Percentiles rank a stretch among this genome's conserved stretches.
phyloP scores from a whole-genome alignment of 2,888 invertebrate genomes.

The Cantharis rustica region DNA sequence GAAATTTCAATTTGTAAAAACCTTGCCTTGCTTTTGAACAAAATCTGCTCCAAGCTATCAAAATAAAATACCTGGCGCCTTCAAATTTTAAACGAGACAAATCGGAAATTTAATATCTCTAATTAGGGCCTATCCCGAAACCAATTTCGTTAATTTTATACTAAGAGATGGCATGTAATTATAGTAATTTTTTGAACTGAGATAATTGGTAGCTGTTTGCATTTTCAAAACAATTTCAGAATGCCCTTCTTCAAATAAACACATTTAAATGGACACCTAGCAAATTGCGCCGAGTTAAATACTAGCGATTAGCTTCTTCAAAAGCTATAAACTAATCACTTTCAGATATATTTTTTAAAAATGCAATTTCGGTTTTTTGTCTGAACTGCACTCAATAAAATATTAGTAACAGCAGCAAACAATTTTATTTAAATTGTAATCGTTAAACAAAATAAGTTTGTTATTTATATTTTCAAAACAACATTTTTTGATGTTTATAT shows the following conservation, averaged over 20 bases:
- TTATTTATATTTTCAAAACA: too few relatives aligned
- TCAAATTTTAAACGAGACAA: not conserved
- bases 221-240: not conserved
- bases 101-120: not conserved
- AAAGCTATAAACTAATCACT: not conserved
- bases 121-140: not conserved
- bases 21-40: not conserved
- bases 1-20: not conserved
- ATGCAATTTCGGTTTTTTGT: not conserved
- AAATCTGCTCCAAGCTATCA: not conserved
- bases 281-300: not conserved
- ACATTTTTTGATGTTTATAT: too few relatives aligned
- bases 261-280: not conserved
- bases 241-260: not conserved
- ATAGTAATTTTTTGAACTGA: not conserved
- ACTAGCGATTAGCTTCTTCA: not conserved
- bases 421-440: not conserved
- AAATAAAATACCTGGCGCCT: not conserved
- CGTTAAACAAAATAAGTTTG: too few relatives aligned
- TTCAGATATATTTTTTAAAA: too few relatives aligned
- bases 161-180: not conserved
- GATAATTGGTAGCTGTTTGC: not conserved
- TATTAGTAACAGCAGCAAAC: not conserved
- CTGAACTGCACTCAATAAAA: not conserved
- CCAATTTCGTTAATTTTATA: not conserved